Conservation (phyloP, 2,113 vertebrate species). For the Tonatia bakeri region DNA sequence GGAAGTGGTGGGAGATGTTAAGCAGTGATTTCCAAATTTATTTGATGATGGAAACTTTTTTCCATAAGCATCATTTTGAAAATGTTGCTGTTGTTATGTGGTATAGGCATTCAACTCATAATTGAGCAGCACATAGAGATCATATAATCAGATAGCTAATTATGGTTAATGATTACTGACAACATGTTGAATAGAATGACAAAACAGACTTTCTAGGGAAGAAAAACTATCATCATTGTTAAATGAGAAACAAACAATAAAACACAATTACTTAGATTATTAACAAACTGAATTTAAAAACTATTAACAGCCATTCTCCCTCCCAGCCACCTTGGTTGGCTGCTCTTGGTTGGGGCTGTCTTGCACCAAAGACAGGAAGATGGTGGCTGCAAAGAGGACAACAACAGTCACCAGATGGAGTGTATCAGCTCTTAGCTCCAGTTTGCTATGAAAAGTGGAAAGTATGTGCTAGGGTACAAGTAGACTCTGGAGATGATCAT, state of each 20-base stretch:
- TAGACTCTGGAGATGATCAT: no score
- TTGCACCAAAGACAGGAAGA: no score
- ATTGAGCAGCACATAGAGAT: neutral
- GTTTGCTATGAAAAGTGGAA: no score
- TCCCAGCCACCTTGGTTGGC: no score
- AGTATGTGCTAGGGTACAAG: no score
- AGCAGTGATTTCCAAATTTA: neutral
- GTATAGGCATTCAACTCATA: neutral
- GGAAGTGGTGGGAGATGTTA: neutral
- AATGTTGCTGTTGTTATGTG: neutral
- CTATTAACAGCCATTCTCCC: neutral
- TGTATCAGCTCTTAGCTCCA: no score
- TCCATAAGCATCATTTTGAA: neutral
- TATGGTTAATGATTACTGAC: neutral
- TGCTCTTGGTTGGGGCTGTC: no score
- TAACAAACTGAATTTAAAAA: neutral
- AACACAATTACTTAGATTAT: neutral
- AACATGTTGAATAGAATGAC: neutral
- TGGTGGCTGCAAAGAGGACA: no score
- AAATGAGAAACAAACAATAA: neutral
- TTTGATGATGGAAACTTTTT: neutral
- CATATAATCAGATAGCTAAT: neutral
- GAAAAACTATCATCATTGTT: neutral
- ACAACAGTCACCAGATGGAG: no score
- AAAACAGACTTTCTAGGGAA: neutral